Evolutionary conservation across 2,113 vertebrate genomes (phyloP).

Genomic region (Oryzias curvinotus): DNA sequence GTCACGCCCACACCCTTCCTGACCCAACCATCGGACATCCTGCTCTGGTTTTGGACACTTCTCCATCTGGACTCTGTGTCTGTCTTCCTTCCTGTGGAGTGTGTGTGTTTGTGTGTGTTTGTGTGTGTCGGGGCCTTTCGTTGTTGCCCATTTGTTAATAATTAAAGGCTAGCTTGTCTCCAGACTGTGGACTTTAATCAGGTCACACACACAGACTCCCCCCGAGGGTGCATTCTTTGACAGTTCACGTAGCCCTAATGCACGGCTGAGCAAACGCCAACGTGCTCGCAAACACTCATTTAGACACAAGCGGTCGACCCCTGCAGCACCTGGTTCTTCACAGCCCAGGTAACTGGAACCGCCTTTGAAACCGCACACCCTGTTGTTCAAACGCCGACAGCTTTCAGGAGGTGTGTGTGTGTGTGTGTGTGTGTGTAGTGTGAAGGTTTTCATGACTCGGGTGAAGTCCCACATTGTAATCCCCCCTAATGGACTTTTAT

Average conservation of each 20-base stretch:
- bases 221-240: constrained; percentile 59
- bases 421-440: constrained; percentile 1
- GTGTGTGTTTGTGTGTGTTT: constrained; percentile 1
- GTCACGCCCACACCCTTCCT: constrained; percentile 69
- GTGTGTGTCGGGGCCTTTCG: constrained; percentile 20
- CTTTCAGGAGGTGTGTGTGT: background rate
- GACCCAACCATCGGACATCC: constrained; percentile 47
- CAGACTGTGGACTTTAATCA: constrained; percentile 68
- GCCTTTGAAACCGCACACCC: constrained; percentile 43
- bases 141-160: constrained; percentile 69
- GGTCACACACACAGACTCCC: constrained; percentile 37
- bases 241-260: constrained; percentile 50
- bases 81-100: constrained; percentile 19
- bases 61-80: constrained; percentile 24
- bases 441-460: background rate
- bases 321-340: constrained; percentile 53
- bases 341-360: constrained; percentile 50
- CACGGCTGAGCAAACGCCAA: constrained; percentile 28
- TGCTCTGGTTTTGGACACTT: constrained; percentile 45
- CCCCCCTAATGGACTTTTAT: too few relatives aligned
- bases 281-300: constrained; percentile 14
- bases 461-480: too few relatives aligned
- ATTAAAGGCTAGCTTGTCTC: constrained; percentile 69
- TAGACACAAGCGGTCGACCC: constrained; percentile 39
- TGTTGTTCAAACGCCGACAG: constrained; percentile 36